These are phyloP conservation scores for Prosopocoilus inquinatus DNA, from an alignment of 2,888 invertebrate genomes.

Conservation along the genomic window DNA sequence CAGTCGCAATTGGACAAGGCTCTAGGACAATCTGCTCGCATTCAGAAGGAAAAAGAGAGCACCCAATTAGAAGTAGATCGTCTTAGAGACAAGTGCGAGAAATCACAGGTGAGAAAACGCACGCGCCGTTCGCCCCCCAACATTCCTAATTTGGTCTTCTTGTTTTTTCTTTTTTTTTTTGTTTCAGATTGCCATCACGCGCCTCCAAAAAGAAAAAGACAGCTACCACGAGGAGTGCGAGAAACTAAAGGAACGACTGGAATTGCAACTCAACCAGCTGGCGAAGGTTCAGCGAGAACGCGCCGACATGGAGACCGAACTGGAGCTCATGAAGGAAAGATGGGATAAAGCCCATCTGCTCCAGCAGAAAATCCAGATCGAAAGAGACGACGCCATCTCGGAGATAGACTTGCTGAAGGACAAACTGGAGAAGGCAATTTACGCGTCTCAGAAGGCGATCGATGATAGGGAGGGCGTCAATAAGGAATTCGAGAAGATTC, in stretches of 20 bases:
- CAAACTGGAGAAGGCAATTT: constrained; percentile 83
- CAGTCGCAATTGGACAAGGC: constrained; percentile 91
- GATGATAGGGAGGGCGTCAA: constrained; percentile 86
- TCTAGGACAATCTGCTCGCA: constrained; percentile 78
- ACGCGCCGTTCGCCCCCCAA: too few relatives aligned
- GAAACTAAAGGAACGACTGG: constrained; percentile 77
- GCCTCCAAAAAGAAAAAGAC: constrained; percentile 88
- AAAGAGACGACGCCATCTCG: constrained; percentile 80
- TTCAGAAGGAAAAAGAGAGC: constrained; percentile 88
- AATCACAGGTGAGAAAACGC: constrained; percentile 90
- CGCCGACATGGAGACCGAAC: constrained; percentile 80
- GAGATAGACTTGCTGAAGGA: constrained; percentile 87
- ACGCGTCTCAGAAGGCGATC: constrained; percentile 76
- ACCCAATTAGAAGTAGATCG: constrained; percentile 82
- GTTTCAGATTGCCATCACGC: constrained; percentile 61
- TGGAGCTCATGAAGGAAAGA: constrained; percentile 82
- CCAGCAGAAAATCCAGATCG: constrained; percentile 83
- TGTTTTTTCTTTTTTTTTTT: too few relatives aligned
- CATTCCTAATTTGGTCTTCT: background rate
- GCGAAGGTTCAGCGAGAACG: constrained; percentile 81
- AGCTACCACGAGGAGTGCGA: constrained; percentile 77
- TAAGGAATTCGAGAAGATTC: constrained; percentile 88
- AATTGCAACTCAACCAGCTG: constrained; percentile 77
- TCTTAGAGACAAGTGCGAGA: constrained; percentile 84
- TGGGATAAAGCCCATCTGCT: constrained; percentile 84